Base-by-base conservation (phyloP, 2,888 invertebrate species). In the Congeria kusceri region DNA sequence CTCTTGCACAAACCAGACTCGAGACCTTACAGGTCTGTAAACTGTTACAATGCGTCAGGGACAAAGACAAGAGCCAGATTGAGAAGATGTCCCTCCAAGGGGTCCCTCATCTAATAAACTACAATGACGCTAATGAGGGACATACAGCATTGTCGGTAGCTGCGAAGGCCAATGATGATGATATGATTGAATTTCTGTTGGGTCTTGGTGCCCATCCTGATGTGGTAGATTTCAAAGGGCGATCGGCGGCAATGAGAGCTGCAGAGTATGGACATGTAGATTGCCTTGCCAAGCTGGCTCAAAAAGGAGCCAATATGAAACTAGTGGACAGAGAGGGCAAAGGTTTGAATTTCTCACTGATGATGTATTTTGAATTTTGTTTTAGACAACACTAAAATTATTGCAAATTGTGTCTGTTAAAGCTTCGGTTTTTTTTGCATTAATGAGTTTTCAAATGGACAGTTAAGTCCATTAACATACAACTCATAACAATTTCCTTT, bases 241-340 rank as follows among this genome's bases (percentile, higher is more conserved):
- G 89, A 44, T 90, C 93, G 57, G 92, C 93, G n/a, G 90, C 92
- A 3, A 93, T 93, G 92, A 84, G 91, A 78, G 93, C 93, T 25
- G 93, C 93, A 5, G 93, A 94, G 71, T 92, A 89, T 81, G 94
- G 94, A 3, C 93, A 93, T 86, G 91, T 93, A 3, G 91, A 93
- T 77, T 92, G 93, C 65, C 71, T 94, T 32, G 90, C 92, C 62
- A 89, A 90, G 69, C 80, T 94, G 20, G 88, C 91, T 20, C 86
- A 89, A 61, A 90, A 91, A 56, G 84, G 83, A 28, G 93, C 92
- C 58, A 90, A 93, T 74, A 91, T 93, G 91, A 91, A 89, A 56
- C 75, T 93, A 5, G 87, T 80, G 65, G 93, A 93, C 71, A 75
- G 91, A 20, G 91, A 92, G 73, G 93, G 93, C 46, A 93, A 92